phyloP scores from a whole-genome alignment of 37 sponge, comb jelly and placozoan species.

The Haliclona indistincta region DNA sequence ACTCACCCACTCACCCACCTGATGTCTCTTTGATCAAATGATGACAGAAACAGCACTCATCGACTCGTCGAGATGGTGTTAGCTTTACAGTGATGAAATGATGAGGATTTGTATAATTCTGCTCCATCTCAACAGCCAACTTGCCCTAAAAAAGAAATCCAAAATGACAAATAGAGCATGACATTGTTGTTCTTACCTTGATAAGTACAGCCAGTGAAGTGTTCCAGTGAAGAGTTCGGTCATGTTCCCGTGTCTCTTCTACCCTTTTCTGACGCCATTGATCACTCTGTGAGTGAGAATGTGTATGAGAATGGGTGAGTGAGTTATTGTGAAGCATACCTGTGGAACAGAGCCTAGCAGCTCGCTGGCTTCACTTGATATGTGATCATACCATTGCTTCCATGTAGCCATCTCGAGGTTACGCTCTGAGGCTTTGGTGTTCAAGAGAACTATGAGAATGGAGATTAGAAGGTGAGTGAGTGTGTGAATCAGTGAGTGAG shows the following conservation, averaged over 20 bases:
- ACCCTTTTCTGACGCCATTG: no score
- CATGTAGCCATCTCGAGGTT: not conserved
- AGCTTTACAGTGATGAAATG: slow-evolving; percentile 37
- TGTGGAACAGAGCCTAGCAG: no score
- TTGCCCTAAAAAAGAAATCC: slow-evolving; percentile 44
- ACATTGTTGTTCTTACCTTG: slow-evolving; percentile 58
- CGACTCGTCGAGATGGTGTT: not conserved
- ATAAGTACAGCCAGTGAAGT: slow-evolving; percentile 87
- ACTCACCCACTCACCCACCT: no score
- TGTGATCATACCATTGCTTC: not conserved
- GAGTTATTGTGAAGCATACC: no score
- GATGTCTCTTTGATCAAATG: slow-evolving; percentile 32
- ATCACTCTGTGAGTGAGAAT: no score
- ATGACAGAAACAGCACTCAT: slow-evolving; percentile 72
- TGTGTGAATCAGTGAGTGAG: no score
- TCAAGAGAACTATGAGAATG: not conserved
- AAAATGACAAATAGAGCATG: no score
- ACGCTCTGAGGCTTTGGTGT: not conserved
- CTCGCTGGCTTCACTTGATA: not conserved
- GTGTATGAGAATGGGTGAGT: no score
- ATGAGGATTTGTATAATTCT: slow-evolving; percentile 72
- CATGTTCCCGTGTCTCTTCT: no score
- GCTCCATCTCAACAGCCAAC: slow-evolving; percentile 46
- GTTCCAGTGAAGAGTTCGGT: slow-evolving; percentile 66
- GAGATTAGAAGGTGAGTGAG: not conserved